These are phyloP conservation scores for Bombus fervidus DNA, from an alignment of 1,140 invertebrate species.

Conservation along the genomic window DNA sequence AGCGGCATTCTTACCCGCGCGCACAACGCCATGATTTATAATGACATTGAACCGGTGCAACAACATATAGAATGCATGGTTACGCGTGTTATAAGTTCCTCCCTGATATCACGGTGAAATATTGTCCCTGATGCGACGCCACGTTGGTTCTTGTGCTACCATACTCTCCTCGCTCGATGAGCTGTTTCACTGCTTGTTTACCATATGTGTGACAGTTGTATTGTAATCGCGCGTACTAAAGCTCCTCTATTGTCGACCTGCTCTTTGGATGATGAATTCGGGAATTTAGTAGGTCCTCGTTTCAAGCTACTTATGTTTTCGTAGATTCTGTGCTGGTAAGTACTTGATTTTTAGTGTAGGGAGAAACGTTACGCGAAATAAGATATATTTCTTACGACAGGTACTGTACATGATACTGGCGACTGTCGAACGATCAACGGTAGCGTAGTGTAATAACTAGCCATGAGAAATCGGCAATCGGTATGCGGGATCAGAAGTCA, in stretches of 20 bases:
- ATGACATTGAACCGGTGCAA: constrained; percentile 42
- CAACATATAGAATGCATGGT: constrained; percentile 28
- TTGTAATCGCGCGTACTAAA: not conserved
- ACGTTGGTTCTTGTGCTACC: not conserved
- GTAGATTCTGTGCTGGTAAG: not conserved
- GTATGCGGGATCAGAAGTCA: too few species aligned
- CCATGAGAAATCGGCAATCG: too few species aligned
- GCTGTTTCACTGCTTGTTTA: constrained; percentile 1
- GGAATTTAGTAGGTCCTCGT: not conserved
- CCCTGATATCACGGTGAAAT: constrained; percentile 32
- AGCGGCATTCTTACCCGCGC: constrained; percentile 43
- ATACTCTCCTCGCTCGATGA: constrained; percentile 16
- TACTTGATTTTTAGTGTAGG: not conserved
- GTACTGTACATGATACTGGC: too few species aligned
- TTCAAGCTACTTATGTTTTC: not conserved
- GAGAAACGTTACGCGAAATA: too few species aligned
- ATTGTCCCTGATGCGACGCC: not conserved
- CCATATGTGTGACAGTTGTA: not conserved
- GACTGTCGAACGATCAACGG: too few species aligned
- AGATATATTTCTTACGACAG: too few species aligned
- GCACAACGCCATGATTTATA: constrained; percentile 52
- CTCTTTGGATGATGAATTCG: not conserved
- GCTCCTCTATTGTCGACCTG: not conserved
- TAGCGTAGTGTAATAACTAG: too few species aligned
- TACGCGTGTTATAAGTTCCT: constrained; percentile 39